Evolutionary conservation across 2,113 vertebrate genomes (phyloP).

Genomic region (Helogale parvula): DNA sequence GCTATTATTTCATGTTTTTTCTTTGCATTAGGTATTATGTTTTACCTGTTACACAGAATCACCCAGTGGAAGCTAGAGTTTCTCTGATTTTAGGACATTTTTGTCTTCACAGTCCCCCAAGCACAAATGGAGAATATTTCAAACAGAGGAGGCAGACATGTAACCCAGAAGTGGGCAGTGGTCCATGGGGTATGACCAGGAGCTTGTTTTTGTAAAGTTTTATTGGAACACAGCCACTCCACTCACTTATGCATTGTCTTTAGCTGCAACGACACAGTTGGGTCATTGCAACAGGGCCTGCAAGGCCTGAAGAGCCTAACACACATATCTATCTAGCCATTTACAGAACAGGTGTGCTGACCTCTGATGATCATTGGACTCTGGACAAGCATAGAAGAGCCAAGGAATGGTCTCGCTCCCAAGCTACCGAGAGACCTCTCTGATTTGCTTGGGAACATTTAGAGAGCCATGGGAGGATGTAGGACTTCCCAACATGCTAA

Average conservation of each 20-base stretch:
- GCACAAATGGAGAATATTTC: neutral
- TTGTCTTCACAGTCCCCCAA: neutral
- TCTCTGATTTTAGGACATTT: neutral
- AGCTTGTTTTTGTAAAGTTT: neutral
- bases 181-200: neutral
- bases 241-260: too few species aligned
- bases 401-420: neutral
- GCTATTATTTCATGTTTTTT: neutral
- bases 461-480: neutral
- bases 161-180: neutral
- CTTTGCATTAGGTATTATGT: neutral
- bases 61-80: neutral
- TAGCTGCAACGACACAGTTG: neutral
- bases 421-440: neutral
- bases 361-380: neutral
- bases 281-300: fast-evolving
- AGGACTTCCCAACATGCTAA: neutral
- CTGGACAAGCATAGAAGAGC: neutral
- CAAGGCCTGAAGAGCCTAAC: too few species aligned
- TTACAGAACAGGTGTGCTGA: neutral
- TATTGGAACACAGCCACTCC: neutral
- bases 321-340: neutral
- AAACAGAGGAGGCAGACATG: fast-evolving
- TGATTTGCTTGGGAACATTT: neutral
- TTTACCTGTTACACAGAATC: neutral